Evolutionary conservation across 2,797 vertebrate species (phyloP).

Genomic region (Xiphophorus birchmanni): DNA sequence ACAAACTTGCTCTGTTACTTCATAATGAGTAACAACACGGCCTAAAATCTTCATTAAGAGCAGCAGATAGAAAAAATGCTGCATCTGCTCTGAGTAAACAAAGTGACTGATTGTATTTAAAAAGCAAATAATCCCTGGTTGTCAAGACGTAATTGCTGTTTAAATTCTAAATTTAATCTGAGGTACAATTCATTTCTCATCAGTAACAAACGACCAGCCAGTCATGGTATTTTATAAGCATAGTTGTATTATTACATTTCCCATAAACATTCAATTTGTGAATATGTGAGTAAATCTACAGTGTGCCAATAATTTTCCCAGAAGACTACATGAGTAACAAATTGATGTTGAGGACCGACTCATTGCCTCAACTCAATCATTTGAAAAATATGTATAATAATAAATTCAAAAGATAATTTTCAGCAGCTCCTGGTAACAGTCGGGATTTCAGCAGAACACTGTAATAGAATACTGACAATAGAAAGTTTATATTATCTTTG

Average conservation of each 20-base stretch:
- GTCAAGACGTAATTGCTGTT: slow-evolving; percentile 48
- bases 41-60: slow-evolving; percentile 27
- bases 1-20: slow-evolving; percentile 12
- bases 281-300: background rate
- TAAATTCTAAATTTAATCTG: slow-evolving; percentile 56
- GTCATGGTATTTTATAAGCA: slow-evolving; percentile 7
- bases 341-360: background rate
- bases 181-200: slow-evolving; percentile 42
- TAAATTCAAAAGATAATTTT: background rate
- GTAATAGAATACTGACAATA: background rate
- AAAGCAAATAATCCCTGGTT: slow-evolving; percentile 43
- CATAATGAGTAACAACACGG: slow-evolving; percentile 38
- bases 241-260: background rate
- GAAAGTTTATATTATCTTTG: background rate
- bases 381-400: background rate
- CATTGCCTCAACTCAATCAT: background rate
- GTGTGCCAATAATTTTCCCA: background rate
- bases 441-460: background rate
- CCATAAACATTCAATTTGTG: background rate
- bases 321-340: background rate
- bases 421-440: background rate
- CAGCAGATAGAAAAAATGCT: slow-evolving; percentile 19
- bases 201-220: slow-evolving; percentile 30
- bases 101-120: slow-evolving; percentile 49
- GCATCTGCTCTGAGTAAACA: slow-evolving; percentile 50